Evolutionary conservation across 2,797 vertebrate species (phyloP).

Genomic region (Eulemur coronatus): DNA sequence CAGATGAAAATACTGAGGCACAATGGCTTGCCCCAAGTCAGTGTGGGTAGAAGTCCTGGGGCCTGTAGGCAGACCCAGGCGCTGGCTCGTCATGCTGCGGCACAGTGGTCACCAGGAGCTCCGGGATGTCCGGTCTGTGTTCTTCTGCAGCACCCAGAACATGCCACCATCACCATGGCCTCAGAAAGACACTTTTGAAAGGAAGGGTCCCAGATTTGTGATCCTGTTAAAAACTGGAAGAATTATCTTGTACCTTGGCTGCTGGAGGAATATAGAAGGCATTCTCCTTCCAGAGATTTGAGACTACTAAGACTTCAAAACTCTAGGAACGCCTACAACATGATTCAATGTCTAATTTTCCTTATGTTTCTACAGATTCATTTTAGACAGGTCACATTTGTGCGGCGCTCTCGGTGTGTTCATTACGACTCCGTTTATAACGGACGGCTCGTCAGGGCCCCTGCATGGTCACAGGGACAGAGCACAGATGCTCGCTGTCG

Average conservation of each 20-base stretch:
- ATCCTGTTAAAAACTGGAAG: not conserved
- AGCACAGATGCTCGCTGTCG: not conserved
- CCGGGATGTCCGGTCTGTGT: fast-evolving
- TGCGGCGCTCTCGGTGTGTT: not conserved
- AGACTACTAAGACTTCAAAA: not conserved
- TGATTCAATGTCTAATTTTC: not conserved
- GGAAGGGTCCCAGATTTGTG: not conserved
- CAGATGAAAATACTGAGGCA: not conserved
- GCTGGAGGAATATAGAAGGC: not conserved
- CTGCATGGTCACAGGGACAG: not conserved
- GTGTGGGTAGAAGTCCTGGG: not conserved
- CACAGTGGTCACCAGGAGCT: fast-evolving
- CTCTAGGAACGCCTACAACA: not conserved
- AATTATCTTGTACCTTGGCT: not conserved
- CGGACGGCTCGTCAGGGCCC: not conserved
- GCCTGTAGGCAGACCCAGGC: not conserved
- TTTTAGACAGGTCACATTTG: not conserved
- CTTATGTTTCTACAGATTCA: not conserved
- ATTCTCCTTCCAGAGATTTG: not conserved
- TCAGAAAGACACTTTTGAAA: not conserved
- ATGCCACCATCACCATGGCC: not conserved
- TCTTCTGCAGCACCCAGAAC: not conserved
- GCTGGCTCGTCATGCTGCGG: not conserved
- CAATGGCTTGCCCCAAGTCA: not conserved
- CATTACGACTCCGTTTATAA: not conserved